Percentiles rank a stretch among this genome's conserved stretches.
phyloP scores from a whole-genome alignment of 2,888 invertebrate species.

The Stictocephala bisonia region DNA sequence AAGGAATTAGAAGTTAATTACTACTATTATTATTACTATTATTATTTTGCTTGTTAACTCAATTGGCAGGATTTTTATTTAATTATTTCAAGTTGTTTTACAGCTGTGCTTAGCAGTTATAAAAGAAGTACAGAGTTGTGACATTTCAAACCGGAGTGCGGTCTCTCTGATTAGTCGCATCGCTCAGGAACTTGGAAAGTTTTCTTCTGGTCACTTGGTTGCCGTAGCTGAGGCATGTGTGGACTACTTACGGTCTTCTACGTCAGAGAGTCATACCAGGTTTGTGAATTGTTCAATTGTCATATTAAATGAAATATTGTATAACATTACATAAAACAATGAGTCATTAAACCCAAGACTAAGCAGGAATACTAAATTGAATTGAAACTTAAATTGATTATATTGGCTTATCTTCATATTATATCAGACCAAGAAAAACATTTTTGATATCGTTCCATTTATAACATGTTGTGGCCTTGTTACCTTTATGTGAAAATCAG shows the following conservation, averaged over 20 bases:
- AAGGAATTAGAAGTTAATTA: too few species aligned
- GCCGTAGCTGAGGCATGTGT: conserved; percentile 70
- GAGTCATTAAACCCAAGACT: background rate
- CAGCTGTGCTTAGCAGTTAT: conserved; percentile 62
- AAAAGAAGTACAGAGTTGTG: conserved; percentile 63
- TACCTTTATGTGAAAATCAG: too few species aligned
- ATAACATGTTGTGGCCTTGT: too few species aligned
- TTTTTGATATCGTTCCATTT: too few species aligned
- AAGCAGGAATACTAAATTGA: background rate
- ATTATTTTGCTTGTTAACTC: too few species aligned
- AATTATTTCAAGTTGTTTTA: conserved; percentile 35
- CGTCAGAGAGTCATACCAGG: conserved; percentile 67
- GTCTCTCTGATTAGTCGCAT: conserved; percentile 68
- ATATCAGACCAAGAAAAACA: too few species aligned
- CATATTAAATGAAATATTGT: background rate
- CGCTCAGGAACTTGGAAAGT: conserved; percentile 67
- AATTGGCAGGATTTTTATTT: too few species aligned
- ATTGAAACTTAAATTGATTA: background rate
- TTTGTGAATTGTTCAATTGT: conserved; percentile 62
- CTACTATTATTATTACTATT: too few species aligned
- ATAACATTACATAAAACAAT: background rate
- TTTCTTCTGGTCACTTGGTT: conserved; percentile 67
- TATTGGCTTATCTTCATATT: too few species aligned
- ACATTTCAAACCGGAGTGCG: conserved; percentile 64
- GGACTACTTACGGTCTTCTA: conserved; percentile 65